A percentile compares a stretch with the other conserved stretches of the same genome.
These are phyloP conservation scores for Matsumurasca onukii DNA, from an alignment of 1,140 invertebrate species.

Conservation along the genomic window DNA sequence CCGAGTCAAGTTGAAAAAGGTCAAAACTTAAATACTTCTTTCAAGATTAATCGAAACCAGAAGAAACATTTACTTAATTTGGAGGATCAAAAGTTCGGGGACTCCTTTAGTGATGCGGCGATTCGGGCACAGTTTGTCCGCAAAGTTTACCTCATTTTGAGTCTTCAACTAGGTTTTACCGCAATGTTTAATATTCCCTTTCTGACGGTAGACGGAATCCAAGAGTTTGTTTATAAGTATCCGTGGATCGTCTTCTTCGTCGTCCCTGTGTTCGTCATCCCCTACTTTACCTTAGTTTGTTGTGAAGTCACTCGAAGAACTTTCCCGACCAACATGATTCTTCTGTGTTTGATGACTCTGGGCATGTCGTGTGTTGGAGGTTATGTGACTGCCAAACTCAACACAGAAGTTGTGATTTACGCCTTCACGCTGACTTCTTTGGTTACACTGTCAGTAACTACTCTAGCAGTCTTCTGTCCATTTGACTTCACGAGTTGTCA, in stretches of 20 bases:
- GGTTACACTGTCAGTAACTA: not conserved
- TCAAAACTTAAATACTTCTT: no score
- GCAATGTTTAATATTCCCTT: slow-evolving; percentile 4
- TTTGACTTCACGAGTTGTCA: slow-evolving; percentile 18
- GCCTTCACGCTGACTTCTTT: slow-evolving; percentile 2
- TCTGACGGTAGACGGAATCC: slow-evolving; percentile 1
- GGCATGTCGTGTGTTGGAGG: slow-evolving; percentile 1
- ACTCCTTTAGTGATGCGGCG: not conserved
- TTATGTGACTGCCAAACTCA: not conserved
- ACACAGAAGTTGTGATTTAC: slow-evolving; percentile 15
- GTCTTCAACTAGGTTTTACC: slow-evolving; percentile 1
- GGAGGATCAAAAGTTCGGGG: not conserved
- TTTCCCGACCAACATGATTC: slow-evolving; percentile 26
- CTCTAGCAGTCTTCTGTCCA: not conserved
- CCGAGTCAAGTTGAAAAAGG: no score
- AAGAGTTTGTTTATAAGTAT: slow-evolving; percentile 1
- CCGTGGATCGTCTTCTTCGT: not conserved
- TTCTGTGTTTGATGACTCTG: slow-evolving; percentile 20
- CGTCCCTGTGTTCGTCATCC: not conserved
- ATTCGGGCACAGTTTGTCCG: not conserved
- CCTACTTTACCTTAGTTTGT: slow-evolving; percentile 19
- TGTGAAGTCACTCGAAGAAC: slow-evolving; percentile 24
- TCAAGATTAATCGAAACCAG: no score
- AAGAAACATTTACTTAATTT: no score
- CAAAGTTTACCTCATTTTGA: slow-evolving; percentile 1